A percentile compares a stretch with the other conserved stretches of the same genome.
phyloP scores from a whole-genome alignment of 2,797 vertebrate species.

The Rhinella marina region DNA sequence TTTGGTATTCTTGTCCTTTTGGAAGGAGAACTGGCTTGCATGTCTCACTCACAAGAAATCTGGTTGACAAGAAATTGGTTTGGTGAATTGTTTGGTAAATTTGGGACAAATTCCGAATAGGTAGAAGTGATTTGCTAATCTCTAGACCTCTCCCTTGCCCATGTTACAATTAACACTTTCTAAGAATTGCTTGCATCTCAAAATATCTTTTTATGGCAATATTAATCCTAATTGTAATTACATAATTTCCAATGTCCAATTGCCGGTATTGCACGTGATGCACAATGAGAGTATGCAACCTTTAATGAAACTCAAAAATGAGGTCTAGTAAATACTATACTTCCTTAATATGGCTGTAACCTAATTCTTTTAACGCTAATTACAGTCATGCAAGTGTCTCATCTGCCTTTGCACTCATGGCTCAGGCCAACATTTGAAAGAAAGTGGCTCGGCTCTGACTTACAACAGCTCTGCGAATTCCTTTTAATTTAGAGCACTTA shows the following conservation, averaged over 20 bases:
- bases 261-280: background rate
- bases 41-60: too few relatives aligned
- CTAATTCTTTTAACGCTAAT: conserved; percentile 73
- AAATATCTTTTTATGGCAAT: background rate
- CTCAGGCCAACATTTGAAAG: conserved; percentile 77
- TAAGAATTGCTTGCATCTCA: background rate
- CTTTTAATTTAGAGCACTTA: conserved; percentile 83
- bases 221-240: conserved; percentile 2
- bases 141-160: background rate
- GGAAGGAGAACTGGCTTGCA: too few relatives aligned
- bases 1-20: too few relatives aligned
- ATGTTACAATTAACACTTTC: background rate
- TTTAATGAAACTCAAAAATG: conserved; percentile 1
- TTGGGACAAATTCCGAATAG: too few relatives aligned
- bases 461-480: conserved; percentile 76
- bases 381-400: conserved; percentile 65
- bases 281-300: background rate
- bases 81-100: too few relatives aligned
- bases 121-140: too few relatives aligned
- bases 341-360: conserved; percentile 63
- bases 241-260: background rate
- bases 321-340: background rate
- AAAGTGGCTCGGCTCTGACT: conserved; percentile 76
- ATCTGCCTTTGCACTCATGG: conserved; percentile 75
- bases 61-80: too few relatives aligned